Base-by-base conservation (phyloP, 2,113 vertebrate species). In the Syngnathoides biaculeatus region DNA sequence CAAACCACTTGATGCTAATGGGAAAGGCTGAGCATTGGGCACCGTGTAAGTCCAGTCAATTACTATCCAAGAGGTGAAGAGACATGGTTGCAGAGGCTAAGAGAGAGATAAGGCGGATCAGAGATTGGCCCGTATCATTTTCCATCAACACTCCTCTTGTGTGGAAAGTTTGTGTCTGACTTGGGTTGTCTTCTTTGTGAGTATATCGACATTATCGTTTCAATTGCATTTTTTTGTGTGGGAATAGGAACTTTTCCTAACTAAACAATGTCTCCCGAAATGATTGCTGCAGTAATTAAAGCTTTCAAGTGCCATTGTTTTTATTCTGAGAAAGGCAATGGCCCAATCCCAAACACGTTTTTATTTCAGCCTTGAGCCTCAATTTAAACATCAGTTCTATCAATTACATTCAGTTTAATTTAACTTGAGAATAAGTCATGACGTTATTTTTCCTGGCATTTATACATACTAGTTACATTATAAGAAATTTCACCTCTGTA, bases 11-110 rank as follows among this genome's bases (percentile, higher is more conserved):
- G 50, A 78, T 43, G 48, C 77, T 67, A 79, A 78, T 67, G 48
- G 71, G 27, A 60, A 73, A 78, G 73, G 71, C 78, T 79, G 77
- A 70, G 79, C 85, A 84, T 84, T 85, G 86, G 78, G 50, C 55
- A 69, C 72, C 55, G 72, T 80, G 84, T 88, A 89, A 90, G 90
- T 87, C 86, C 78, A 87, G 86, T 84, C 90, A 90, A 89, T 91
- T 89, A 89, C 84, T 87, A 82, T 81, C 84, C 82, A 76, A 68
- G 61, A 77, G 72, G 73, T 48, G 86, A 89, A 88, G 86, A 90
- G 84, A 75, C 81, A 75, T 79, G 81, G 79, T 84, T 81, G 76
- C 72, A 81, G 85, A 82, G 78, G 76, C 76, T 79, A 85, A 83
- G 68, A 75, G 65, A 73, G 77, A 67, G 87, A 89, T 90, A 88